Evolutionary conservation across 2,888 invertebrate genomes (phyloP), one percentile per base, ranked within the genome.

Genomic region (Pristionchus arcanus): DNA sequence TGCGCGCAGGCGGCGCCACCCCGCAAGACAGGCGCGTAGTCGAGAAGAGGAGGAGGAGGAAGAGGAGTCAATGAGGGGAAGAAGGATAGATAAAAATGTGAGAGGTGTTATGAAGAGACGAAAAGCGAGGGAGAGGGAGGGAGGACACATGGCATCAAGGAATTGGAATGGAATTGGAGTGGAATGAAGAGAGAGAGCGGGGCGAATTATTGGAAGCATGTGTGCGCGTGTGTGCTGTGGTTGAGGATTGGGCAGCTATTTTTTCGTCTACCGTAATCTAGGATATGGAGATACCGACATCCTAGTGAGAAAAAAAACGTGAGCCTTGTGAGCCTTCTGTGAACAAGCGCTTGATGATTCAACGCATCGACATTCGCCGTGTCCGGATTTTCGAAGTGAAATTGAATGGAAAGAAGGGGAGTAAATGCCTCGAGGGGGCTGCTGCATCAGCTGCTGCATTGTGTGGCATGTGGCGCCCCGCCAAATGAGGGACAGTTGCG

Each of bases 401-500:
- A 25, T 5, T 7, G 59, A 15, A 31, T 13, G n/a, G n/a, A 25
- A n/a, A 4, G n/a, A 7, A n/a, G 11, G 21, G 63, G n/a, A 28
- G 13, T 16, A 34, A 34, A 66, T 13, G 28, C 4, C 28, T 68
- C 11, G 21, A 15, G 34, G n/a, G 28, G 16, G 68, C 15, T 28
- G 68, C 68, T 68, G 68, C 68, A 77, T 77, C 74, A 77, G 74
- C 74, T 77, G 74, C 74, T 42, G 42, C 9, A 25, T 4, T 5
- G 42, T 34, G 81, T 42, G 81, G 81, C 81, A 81, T 53, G 81
- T 49, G 81, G 81, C 28, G 53, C 49, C 42, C 42, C 7, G 81
- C 81, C 81, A 81, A 81, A 81, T 81, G 81, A 2, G 81, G 21
- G 81, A 81, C 81, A 81, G 81, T 81, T 81, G 81, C 81, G 81